Base-by-base conservation (phyloP, 53 echinoderm and acorn worm species). In the Mesocentrotus franciscanus region DNA sequence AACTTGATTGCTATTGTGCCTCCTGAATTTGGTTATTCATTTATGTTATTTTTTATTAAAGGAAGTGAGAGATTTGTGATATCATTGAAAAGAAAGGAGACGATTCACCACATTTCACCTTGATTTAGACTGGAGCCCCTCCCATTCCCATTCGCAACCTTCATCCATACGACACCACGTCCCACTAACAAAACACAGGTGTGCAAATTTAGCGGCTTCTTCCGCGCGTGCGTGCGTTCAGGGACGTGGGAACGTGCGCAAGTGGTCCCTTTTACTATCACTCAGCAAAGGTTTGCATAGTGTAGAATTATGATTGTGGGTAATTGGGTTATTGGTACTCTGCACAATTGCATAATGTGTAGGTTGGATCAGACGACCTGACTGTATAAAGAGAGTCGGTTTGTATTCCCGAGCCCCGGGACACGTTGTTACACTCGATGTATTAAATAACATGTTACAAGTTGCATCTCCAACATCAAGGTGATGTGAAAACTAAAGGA, bases 291-390 rank as follows among this genome's bases (percentile, higher is more conserved):
- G 66, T 91, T 91, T 91, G 64, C 91, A 20, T 20, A 66, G 91
- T 91, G 32, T 64, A 61, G 62, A 91, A 91, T 91, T 66, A 91
- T 66, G 91, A 62, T 58, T 61, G 35, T 64, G 66, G 61, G 58
- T 66, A 91, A 91, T 91, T 91, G 66, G 91, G 91, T 91, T 91
- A 91, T 91, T 91, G 91, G 91, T 91, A 91, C 91, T 91, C 66
- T 29, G 32, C 66, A 91, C 87, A 58, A 87, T 87, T 58, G 13
- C 87, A 87, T 12, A 87, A 59, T 39, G 87, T 87, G 87, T 87
- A 10, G 34, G 91, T 20, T 36, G 91, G 34, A 91, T 56, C 56
- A 13, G 33, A 58, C 61, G 35, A 91, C 17, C 61, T 66, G 91
- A 22, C 91, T 90, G 60, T 58, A 17, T 59, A 90, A 90, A 60